Conservation (phyloP, 2,888 invertebrate genomes). For the Schizotus pectinicornis region DNA sequence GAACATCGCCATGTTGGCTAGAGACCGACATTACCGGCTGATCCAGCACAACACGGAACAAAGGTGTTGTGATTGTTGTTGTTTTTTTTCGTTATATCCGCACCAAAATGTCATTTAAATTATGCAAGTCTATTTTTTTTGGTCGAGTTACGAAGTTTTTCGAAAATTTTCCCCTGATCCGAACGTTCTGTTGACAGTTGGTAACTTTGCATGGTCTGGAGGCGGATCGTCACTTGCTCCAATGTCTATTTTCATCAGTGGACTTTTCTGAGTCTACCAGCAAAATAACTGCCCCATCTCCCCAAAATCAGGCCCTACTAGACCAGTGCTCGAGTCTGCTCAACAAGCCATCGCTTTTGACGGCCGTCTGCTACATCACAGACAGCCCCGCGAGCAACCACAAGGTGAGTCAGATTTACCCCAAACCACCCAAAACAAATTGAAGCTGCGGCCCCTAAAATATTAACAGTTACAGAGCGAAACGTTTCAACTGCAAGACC, state of each 20-base stretch:
- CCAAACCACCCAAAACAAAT: not conserved
- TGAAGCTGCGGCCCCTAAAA: not conserved
- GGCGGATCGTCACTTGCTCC: constrained; percentile 96
- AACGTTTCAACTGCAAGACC: no score
- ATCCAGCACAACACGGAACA: constrained; percentile 44
- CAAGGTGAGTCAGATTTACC: constrained; percentile 62
- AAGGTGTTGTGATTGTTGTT: constrained; percentile 52
- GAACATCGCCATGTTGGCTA: constrained; percentile 45
- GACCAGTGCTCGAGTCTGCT: constrained; percentile 80
- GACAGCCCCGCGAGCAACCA: constrained; percentile 81
- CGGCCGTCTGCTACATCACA: constrained; percentile 86
- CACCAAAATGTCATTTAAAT: constrained; percentile 38
- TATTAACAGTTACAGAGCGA: no score
- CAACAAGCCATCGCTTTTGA: constrained; percentile 85
- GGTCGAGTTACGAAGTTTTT: not conserved
- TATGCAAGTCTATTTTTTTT: constrained; percentile 16
- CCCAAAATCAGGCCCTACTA: constrained; percentile 77
- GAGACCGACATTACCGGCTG: constrained; percentile 43
- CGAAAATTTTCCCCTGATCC: not conserved
- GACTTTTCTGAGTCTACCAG: constrained; percentile 75
- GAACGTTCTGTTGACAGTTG: constrained; percentile 67
- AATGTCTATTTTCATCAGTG: constrained; percentile 89
- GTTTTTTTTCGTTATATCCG: constrained; percentile 36
- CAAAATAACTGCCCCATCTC: constrained; percentile 64
- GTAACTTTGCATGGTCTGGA: constrained; percentile 92